Evolutionary conservation across 2,888 invertebrate genomes (phyloP), one percentile per base, ranked within the genome.

Genomic region (Smittia aterrima): DNA sequence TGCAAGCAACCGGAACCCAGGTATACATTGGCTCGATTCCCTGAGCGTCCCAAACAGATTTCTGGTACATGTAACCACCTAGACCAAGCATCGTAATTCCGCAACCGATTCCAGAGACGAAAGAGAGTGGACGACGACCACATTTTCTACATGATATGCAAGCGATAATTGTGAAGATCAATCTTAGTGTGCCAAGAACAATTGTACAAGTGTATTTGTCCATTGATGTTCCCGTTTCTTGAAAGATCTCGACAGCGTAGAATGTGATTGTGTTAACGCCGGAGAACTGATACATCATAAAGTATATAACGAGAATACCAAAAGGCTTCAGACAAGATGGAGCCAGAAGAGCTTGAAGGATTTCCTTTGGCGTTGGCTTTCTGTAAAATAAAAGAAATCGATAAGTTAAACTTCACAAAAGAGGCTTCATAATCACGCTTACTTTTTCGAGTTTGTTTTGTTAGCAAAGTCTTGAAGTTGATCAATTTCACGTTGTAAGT

Each of bases 201-300:
- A 89, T 87, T 0, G 89, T 87, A 25, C 88, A 84, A 78, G 84
- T 80, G 78, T 89, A 85, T 77, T 88, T 87, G 78, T 89, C 84
- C 70, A 86, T 79, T 1, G 82, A 79, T 0, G 88, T 84, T 1
- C 88, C 89, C 0, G 88, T 87, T 22, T 86, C 85, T 82, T 85
- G 81, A 79, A 90, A 89, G 0, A 90, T 87, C 77, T 89, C 86
- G 1, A 89, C 87, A 2, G 89, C 88, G 77, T 89, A 90, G 78
- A 89, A 90, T 0, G 90, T 90, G 25, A 90, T 84, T 0, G 88
- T 87, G 77, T 90, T 90, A 11, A 89, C 88, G 0, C 90, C 90
- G 71, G 89, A 88, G 85, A 89, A 89, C 78, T 90, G 90, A 79
- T 89, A 90, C 70, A 90, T 87, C 79, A 89, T 84, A 81, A 90